phyloP scores from a whole-genome alignment of 2,113 vertebrate genomes.

The Pongo pygmaeus region DNA sequence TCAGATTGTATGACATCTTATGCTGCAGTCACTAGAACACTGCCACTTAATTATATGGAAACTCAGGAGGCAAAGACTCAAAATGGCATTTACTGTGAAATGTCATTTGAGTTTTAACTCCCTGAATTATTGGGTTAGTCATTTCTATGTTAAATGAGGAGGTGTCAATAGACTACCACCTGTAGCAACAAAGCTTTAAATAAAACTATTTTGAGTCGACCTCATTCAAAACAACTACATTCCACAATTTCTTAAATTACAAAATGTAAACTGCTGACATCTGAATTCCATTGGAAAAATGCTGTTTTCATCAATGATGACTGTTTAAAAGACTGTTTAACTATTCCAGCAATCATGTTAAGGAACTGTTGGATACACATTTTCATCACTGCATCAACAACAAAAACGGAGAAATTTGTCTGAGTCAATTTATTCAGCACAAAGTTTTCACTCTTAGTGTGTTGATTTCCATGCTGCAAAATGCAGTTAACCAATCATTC shows the following conservation, averaged over 20 bases:
- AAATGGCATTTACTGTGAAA: not conserved
- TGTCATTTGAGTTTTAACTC: conserved; percentile 1
- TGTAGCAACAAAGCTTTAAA: conserved; percentile 9
- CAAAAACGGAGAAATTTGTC: not conserved
- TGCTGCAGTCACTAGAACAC: not conserved
- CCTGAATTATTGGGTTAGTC: not conserved
- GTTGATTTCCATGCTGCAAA: not conserved
- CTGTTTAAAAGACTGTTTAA: not conserved
- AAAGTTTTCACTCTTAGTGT: not conserved
- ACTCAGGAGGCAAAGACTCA: not conserved
- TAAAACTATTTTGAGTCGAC: conserved; percentile 7
- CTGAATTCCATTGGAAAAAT: not conserved
- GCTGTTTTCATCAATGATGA: not conserved
- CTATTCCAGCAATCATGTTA: not conserved
- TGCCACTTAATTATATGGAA: not conserved
- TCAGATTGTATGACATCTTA: not conserved
- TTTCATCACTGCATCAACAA: conserved; percentile 7
- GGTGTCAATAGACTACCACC: not conserved
- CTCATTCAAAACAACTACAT: conserved; percentile 16
- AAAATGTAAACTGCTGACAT: conserved; percentile 32
- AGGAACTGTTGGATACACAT: not conserved
- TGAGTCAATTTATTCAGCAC: not conserved
- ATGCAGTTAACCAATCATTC: not conserved
- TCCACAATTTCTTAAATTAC: not conserved
- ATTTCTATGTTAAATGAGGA: not conserved